Conservation (phyloP, 30 jellyfish, hydroid and myxozoan species). For the Aurelia aurita complex sp. Pacific region DNA sequence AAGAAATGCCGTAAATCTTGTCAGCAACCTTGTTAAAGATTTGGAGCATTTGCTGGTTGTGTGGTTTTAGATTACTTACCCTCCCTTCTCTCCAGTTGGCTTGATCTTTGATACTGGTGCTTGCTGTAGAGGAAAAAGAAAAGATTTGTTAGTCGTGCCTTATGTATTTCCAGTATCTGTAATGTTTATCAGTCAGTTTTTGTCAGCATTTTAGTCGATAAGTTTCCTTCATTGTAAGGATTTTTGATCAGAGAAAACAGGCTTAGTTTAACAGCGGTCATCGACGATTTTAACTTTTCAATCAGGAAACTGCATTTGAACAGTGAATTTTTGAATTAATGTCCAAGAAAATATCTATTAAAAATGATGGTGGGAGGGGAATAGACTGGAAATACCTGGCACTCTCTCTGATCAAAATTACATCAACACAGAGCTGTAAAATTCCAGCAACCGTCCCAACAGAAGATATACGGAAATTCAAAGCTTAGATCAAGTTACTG, state of each 20-base stretch:
- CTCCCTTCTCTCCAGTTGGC: conserved; percentile 89
- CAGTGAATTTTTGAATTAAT: conserved; percentile 1
- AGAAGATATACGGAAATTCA: no score
- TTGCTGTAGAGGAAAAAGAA: conserved; percentile 61
- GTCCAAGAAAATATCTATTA: background rate
- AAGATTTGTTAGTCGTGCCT: conserved; percentile 85
- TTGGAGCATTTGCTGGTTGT: background rate
- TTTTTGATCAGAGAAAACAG: conserved; percentile 35
- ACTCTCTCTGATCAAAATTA: conserved; percentile 64
- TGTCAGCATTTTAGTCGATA: background rate
- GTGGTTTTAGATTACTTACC: conserved; percentile 52
- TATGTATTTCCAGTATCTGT: conserved; percentile 90
- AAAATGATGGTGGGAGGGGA: background rate
- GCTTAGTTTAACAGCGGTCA: no score
- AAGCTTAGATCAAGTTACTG: no score
- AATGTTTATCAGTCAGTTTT: background rate
- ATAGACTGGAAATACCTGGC: conserved; percentile 95
- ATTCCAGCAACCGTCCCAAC: no score
- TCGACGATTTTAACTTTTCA: no score
- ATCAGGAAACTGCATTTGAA: conserved; percentile 2
- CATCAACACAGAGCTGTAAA: no score
- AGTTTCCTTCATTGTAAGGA: background rate
- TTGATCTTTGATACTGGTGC: conserved; percentile 83
- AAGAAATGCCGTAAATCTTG: no score
- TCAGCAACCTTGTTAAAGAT: no score